These are phyloP conservation scores for Thera britannica DNA, from an alignment of 2,888 invertebrate genomes.

Conservation along the genomic window DNA sequence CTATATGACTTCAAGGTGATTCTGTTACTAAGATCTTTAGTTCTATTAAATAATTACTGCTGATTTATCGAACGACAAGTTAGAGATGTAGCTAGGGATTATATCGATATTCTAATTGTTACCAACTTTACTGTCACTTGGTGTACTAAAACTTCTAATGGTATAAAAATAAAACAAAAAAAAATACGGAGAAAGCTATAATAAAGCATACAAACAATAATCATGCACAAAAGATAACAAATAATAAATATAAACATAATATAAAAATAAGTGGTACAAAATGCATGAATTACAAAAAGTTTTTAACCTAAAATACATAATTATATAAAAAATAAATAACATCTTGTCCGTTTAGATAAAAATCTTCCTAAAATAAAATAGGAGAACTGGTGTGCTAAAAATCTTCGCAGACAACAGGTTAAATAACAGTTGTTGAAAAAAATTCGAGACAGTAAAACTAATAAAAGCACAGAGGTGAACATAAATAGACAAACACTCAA, in stretches of 20 bases:
- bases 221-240: slow-evolving; percentile 37
- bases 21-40: slow-evolving; percentile 8
- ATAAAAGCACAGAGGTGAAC: slow-evolving; percentile 39
- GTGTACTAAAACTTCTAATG: not conserved
- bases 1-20: slow-evolving; percentile 12
- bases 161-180: slow-evolving; percentile 45
- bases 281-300: slow-evolving; percentile 11
- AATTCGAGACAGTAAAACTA: not conserved
- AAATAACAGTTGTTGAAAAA: slow-evolving; percentile 4
- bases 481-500: slow-evolving; percentile 29
- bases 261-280: slow-evolving; percentile 7
- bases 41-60: not conserved
- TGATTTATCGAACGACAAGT: slow-evolving; percentile 1
- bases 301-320: slow-evolving; percentile 5
- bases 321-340: not conserved
- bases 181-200: slow-evolving; percentile 42
- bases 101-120: slow-evolving; percentile 10
- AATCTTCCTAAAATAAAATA: not conserved
- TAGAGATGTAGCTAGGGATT: slow-evolving; percentile 6
- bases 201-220: slow-evolving; percentile 40
- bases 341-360: not conserved
- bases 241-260: slow-evolving; percentile 8
- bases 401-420: not conserved
- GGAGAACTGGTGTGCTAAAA: not conserved
- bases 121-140: not conserved